Percentiles rank a stretch among this genome's conserved stretches.
Conservation (phyloP, 2,113 vertebrate species). For the Blennius ocellaris region DNA sequence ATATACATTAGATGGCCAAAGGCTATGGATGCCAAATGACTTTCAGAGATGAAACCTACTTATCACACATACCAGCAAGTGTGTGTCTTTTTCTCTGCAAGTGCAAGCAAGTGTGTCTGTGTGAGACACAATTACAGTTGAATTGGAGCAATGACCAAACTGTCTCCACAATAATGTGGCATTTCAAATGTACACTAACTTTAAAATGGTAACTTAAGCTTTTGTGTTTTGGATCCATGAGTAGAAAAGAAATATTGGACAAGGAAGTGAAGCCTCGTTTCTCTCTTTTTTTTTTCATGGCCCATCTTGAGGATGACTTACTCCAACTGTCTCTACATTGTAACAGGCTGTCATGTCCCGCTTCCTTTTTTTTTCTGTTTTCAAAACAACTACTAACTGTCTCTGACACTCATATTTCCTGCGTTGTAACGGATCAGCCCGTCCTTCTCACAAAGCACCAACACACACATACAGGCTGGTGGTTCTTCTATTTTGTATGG, state of each 20-base stretch:
- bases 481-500: no score
- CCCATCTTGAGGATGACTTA: conserved; percentile 16
- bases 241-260: neutral
- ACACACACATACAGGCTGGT: neutral
- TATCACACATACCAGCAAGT: conserved; percentile 35
- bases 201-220: no score
- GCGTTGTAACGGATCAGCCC: conserved; percentile 46
- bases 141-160: neutral
- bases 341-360: conserved; percentile 47
- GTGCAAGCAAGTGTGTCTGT: neutral
- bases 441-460: neutral
- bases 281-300: neutral
- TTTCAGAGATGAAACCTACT: conserved; percentile 39
- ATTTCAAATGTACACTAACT: neutral
- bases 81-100: conserved; percentile 1
- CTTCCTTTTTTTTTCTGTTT: conserved; percentile 70
- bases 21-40: conserved; percentile 18
- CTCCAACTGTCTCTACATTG: conserved; percentile 33
- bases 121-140: conserved; percentile 1
- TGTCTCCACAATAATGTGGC: neutral
- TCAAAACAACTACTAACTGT: conserved; percentile 70
- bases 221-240: neutral
- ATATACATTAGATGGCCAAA: conserved; percentile 40
- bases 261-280: conserved; percentile 22
- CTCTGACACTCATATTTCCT: conserved; percentile 64